These are phyloP conservation scores for Meliscaeva auricollis DNA, from an alignment of 2,888 invertebrate species.

Conservation along the genomic window DNA sequence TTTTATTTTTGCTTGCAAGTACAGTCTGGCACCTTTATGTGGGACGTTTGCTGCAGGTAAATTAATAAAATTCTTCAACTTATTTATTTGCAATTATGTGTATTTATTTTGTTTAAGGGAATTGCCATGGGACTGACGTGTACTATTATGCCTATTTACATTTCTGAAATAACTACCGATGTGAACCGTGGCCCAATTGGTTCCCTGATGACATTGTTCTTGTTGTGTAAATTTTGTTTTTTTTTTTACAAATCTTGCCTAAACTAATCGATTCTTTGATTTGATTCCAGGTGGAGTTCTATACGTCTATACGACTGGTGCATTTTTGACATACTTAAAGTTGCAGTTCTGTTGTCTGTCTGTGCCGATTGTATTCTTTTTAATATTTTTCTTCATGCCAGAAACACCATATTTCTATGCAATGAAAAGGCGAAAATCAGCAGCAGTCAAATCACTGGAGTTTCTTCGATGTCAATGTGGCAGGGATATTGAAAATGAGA, in stretches of 20 bases:
- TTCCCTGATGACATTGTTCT: conserved; percentile 91
- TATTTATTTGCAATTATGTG: background rate
- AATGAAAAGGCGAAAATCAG: conserved; percentile 85
- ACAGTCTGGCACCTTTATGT: conserved; percentile 86
- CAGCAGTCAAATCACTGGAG: conserved; percentile 88
- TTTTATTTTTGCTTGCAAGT: conserved; percentile 87
- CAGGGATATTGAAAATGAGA: conserved; percentile 87
- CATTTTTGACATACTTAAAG: conserved; percentile 87
- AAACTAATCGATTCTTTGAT: background rate
- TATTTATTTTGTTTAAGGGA: conserved; percentile 83
- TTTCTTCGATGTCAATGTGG: conserved; percentile 88
- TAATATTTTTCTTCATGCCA: conserved; percentile 89
- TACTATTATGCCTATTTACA: conserved; percentile 92
- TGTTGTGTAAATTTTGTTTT: conserved; percentile 83
- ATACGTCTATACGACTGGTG: conserved; percentile 89
- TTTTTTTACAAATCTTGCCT: background rate
- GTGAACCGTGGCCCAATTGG: conserved; percentile 92
- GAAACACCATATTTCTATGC: conserved; percentile 92
- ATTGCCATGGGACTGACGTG: conserved; percentile 88
- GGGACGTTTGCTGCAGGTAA: conserved; percentile 78
- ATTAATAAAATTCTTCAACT: background rate
- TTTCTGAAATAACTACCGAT: conserved; percentile 93
- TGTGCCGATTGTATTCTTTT: conserved; percentile 87
- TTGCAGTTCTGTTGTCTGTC: conserved; percentile 88
- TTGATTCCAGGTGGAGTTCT: conserved; percentile 86